Percentiles rank a stretch among this genome's conserved stretches.
phyloP scores from a whole-genome alignment of 2,888 invertebrate genomes.

The Chymomyza amoena region DNA sequence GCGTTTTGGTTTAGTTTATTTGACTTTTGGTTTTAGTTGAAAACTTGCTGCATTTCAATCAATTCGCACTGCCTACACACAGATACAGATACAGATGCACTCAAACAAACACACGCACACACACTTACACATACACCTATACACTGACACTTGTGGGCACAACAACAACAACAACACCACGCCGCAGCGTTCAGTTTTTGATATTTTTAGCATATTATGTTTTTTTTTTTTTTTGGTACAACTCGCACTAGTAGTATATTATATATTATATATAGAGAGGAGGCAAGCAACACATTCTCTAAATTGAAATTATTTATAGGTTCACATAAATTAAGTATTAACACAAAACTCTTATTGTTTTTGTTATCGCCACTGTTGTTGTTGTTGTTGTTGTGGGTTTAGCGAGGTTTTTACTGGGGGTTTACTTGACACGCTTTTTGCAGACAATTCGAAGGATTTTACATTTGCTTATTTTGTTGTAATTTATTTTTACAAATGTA shows the following conservation, averaged over 20 bases:
- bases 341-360: constrained; percentile 38
- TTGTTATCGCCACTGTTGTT: constrained; percentile 18
- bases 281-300: constrained; percentile 64
- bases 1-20: constrained; percentile 17
- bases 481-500: background rate
- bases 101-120: background rate
- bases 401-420: background rate
- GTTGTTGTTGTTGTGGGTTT: constrained; percentile 10
- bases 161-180: constrained; percentile 28
- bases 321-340: constrained; percentile 73
- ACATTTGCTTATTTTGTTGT: background rate
- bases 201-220: constrained; percentile 46
- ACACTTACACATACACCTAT: constrained; percentile 4
- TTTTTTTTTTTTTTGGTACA: constrained; percentile 53
- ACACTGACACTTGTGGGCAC: constrained; percentile 15
- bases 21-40: constrained; percentile 1
- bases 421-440: constrained; percentile 28
- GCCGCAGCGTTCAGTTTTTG: constrained; percentile 63
- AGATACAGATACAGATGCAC: background rate
- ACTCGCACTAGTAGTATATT: constrained; percentile 62
- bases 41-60: constrained; percentile 62
- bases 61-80: constrained; percentile 47
- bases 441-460: background rate
- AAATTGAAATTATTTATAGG: constrained; percentile 75
- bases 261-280: constrained; percentile 37